Conservation (phyloP, 2,113 vertebrate species). For the Anser brachyrhynchus region DNA sequence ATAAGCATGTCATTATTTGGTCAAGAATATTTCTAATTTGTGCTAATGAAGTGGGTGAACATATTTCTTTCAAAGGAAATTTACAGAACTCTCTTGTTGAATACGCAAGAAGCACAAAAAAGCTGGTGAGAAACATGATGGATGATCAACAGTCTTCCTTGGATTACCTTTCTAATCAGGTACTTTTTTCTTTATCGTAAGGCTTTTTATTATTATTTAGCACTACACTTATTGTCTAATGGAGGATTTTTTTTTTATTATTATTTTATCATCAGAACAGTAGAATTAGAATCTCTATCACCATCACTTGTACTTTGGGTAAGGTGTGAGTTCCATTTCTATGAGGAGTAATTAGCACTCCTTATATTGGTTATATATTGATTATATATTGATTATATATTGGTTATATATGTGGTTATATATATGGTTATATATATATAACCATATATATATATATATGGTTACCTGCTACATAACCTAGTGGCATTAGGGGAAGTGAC, state of each 20-base stretch:
- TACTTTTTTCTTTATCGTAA: slow-evolving; percentile 23
- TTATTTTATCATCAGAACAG: not conserved
- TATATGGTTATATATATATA: too few relatives aligned
- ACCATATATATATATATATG: too few relatives aligned
- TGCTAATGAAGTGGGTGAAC: not conserved
- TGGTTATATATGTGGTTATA: too few relatives aligned
- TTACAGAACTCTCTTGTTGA: slow-evolving; percentile 87
- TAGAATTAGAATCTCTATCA: not conserved
- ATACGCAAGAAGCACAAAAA: slow-evolving; percentile 88
- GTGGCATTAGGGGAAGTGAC: too few relatives aligned
- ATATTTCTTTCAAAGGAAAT: slow-evolving; percentile 80
- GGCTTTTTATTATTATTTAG: not conserved
- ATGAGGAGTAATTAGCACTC: accelerated
- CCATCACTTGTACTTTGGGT: not conserved
- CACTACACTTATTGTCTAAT: not conserved
- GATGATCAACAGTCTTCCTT: slow-evolving; percentile 89
- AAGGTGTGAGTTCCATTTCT: not conserved
- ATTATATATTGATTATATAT: too few relatives aligned
- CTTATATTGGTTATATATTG: too few relatives aligned
- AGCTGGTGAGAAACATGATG: slow-evolving; percentile 88
- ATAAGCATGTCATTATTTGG: not conserved
- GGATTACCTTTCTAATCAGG: slow-evolving; percentile 89
- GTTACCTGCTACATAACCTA: too few relatives aligned
- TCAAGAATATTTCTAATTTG: not conserved
- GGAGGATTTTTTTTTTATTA: not conserved